Percentiles rank a stretch among this genome's conserved stretches.
These are phyloP conservation scores for Capreolus pygargus DNA, from an alignment of 2,113 vertebrate genomes.

Conservation along the genomic window DNA sequence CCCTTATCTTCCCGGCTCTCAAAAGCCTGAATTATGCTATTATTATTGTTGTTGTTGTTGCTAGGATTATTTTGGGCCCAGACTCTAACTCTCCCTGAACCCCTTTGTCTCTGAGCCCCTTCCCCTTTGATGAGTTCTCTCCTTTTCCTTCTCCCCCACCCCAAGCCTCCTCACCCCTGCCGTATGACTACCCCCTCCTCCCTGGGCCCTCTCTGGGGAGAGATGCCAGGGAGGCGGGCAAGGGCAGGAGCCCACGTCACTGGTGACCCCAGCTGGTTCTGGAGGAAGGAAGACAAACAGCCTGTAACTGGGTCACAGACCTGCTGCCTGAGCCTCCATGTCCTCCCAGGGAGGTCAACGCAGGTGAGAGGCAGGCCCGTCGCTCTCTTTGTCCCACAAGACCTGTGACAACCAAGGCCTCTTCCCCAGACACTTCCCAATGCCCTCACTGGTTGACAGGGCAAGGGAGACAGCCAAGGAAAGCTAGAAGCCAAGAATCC, in stretches of 20 bases:
- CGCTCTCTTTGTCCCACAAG: background rate
- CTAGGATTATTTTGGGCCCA: background rate
- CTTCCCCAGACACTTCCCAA: background rate
- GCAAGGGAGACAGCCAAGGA: background rate
- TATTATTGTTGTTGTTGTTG: background rate
- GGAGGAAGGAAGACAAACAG: conserved; percentile 49
- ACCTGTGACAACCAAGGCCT: background rate
- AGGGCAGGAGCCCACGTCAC: conserved; percentile 61
- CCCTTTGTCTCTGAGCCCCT: background rate
- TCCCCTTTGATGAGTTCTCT: background rate
- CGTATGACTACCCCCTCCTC: background rate
- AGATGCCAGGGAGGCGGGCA: conserved; percentile 63
- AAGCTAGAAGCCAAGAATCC: background rate
- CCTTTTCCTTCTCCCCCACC: background rate
- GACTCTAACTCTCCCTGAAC: background rate
- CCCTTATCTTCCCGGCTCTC: background rate
- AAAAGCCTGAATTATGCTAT: background rate
- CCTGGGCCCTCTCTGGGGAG: background rate
- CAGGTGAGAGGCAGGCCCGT: background rate
- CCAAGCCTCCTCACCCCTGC: background rate
- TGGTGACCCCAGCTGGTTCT: conserved; percentile 61
- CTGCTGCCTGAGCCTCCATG: background rate
- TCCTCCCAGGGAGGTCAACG: background rate
- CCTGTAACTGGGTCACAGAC: conserved; percentile 46
- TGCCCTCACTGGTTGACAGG: background rate